Evolutionary conservation across 2,797 vertebrate genomes (phyloP).

Genomic region (Pseudopleuronectes americanus): DNA sequence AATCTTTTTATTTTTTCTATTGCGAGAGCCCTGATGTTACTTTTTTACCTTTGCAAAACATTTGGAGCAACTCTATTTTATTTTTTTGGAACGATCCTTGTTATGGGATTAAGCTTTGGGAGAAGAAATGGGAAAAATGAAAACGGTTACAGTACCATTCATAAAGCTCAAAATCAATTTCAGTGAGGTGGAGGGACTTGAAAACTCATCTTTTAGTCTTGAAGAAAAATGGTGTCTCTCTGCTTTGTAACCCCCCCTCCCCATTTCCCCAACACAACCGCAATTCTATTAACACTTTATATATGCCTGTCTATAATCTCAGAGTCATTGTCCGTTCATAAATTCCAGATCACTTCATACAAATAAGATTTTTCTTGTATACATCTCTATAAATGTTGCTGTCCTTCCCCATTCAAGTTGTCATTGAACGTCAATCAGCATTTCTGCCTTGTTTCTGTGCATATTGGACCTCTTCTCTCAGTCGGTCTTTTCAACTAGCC

Average conservation of each 20-base stretch:
- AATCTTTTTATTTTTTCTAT: conserved; percentile 84
- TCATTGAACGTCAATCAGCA: conserved; percentile 52
- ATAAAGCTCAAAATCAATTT: conserved; percentile 71
- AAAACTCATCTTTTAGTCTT: conserved; percentile 64
- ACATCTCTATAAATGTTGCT: conserved; percentile 55
- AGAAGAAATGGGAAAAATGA: conserved; percentile 64
- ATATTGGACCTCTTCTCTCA: conserved; percentile 63
- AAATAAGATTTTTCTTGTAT: conserved; percentile 55
- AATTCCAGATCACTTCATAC: conserved; percentile 54
- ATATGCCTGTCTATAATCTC: conserved; percentile 42
- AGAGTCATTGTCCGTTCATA: conserved; percentile 45
- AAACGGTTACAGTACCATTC: conserved; percentile 70
- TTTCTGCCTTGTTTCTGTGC: conserved; percentile 57
- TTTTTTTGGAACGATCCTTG: conserved; percentile 79
- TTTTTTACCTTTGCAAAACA: conserved; percentile 78
- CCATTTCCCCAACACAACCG: conserved; percentile 37
- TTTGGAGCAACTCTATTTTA: conserved; percentile 80
- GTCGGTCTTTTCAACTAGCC: conserved; percentile 59
- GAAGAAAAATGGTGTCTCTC: conserved; percentile 47
- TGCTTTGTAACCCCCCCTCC: conserved; percentile 18
- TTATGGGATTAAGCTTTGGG: conserved; percentile 82
- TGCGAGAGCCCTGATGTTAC: conserved; percentile 88
- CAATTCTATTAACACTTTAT: conserved; percentile 44
- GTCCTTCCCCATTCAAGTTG: conserved; percentile 34
- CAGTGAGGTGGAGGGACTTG: conserved; percentile 62